These are phyloP conservation scores for Anagrus nilaparvatae DNA, from an alignment of 1,140 invertebrate genomes.

Conservation along the genomic window DNA sequence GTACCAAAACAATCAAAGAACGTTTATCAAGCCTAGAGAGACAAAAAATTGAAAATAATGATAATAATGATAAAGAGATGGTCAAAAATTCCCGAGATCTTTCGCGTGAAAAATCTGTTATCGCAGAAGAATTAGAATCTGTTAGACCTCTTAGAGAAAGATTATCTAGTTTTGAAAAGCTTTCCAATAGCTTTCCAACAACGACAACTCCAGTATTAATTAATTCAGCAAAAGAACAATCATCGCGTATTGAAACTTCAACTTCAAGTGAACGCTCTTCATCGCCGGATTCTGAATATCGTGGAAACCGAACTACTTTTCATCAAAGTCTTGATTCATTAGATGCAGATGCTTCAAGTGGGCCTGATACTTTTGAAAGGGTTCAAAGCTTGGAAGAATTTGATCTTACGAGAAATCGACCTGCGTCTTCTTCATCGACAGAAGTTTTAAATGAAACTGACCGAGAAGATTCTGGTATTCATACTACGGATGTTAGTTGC, in stretches of 20 bases:
- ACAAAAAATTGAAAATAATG: conserved; percentile 33
- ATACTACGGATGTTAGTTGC: conserved; percentile 67
- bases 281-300: conserved; percentile 37
- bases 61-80: conserved; percentile 28
- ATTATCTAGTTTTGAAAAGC: conserved; percentile 34
- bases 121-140: conserved; percentile 28
- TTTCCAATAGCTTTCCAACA: conserved; percentile 22
- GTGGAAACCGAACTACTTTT: conserved; percentile 37
- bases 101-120: no score
- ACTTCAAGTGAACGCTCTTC: conserved; percentile 36
- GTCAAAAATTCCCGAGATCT: conserved; percentile 23
- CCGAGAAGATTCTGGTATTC: conserved; percentile 71
- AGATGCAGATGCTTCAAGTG: conserved; percentile 43
- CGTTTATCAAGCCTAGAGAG: conserved; percentile 56
- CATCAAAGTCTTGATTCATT: conserved; percentile 56
- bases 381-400: conserved; percentile 56
- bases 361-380: conserved; percentile 49
- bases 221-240: conserved; percentile 9
- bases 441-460: conserved; percentile 53
- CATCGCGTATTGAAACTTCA: conserved; percentile 19
- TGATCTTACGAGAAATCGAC: conserved; percentile 42
- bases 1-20: conserved; percentile 59
- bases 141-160: conserved; percentile 35
- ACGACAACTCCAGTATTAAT: no score
- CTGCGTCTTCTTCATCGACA: conserved; percentile 42